Evolutionary conservation across 2,888 invertebrate genomes (phyloP).

Genomic region (Esperia sulphurella): DNA sequence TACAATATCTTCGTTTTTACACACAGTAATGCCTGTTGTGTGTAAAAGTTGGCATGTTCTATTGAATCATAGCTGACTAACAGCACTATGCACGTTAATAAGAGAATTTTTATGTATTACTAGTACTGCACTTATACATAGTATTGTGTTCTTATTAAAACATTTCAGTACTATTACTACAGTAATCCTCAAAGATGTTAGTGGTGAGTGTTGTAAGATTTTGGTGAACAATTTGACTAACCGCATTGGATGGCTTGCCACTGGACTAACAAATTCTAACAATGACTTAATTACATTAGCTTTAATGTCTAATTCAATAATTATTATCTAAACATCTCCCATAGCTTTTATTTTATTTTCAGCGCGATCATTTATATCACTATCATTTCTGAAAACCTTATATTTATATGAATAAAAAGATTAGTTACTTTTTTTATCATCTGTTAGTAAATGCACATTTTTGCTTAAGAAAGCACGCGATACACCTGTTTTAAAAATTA

Average conservation of each 20-base stretch:
- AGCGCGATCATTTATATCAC: not conserved
- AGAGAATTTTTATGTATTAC: constrained; percentile 47
- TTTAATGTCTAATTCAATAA: constrained; percentile 10
- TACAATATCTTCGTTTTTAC: constrained; percentile 73
- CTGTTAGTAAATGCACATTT: constrained; percentile 9
- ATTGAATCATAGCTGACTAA: constrained; percentile 63
- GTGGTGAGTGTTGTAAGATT: constrained; percentile 77
- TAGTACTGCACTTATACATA: constrained; percentile 66
- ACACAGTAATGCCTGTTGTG: constrained; percentile 59
- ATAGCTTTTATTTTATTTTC: not conserved
- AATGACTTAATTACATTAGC: not conserved
- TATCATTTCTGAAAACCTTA: not conserved
- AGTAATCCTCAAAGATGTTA: constrained; percentile 70
- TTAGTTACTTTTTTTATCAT: not conserved
- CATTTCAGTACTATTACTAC: constrained; percentile 69
- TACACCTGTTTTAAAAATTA: not conserved
- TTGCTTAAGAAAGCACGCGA: constrained; percentile 5
- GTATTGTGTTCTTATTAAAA: constrained; percentile 64
- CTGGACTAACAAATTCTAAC: constrained; percentile 6
- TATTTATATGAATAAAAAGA: not conserved
- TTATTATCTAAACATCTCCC: constrained; percentile 10
- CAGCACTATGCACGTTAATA: constrained; percentile 66
- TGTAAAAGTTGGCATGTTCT: constrained; percentile 68
- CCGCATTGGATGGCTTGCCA: constrained; percentile 31
- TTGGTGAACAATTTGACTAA: constrained; percentile 67